Percentiles rank a stretch among this genome's conserved stretches.
These are phyloP conservation scores for Pyralis farinalis DNA, from an alignment of 2,888 invertebrate species.

Conservation along the genomic window DNA sequence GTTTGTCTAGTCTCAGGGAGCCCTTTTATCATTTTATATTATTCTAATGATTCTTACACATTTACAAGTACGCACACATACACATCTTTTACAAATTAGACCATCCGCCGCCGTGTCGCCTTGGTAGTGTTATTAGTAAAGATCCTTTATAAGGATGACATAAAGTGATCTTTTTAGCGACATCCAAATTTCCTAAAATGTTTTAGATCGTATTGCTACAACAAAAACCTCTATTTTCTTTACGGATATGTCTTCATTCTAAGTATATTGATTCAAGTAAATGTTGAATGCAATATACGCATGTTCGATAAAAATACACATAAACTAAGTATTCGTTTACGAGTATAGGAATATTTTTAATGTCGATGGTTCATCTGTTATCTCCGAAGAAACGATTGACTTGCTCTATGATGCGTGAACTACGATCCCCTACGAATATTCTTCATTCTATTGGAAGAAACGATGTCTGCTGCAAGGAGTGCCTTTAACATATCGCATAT, in stretches of 20 bases:
- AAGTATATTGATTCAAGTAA: no score
- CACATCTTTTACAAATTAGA: no score
- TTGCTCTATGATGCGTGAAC: slow-evolving; percentile 57
- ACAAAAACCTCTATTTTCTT: neutral
- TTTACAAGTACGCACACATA: no score
- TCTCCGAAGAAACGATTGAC: slow-evolving; percentile 32
- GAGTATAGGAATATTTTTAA: no score
- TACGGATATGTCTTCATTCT: no score
- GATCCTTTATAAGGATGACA: slow-evolving; percentile 43
- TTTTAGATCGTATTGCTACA: slow-evolving; percentile 13
- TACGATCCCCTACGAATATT: slow-evolving; percentile 57
- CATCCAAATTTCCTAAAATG: slow-evolving; percentile 28
- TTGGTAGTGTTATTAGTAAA: slow-evolving; percentile 18
- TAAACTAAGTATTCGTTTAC: no score
- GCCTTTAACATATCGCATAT: no score
- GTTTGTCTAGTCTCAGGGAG: no score
- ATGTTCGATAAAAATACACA: no score
- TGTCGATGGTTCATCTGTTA: slow-evolving; percentile 9
- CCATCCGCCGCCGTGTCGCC: neutral
- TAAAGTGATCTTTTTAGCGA: slow-evolving; percentile 43
- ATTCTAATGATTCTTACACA: no score
- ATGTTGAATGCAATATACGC: no score
- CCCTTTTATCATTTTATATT: no score
- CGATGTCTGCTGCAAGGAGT: slow-evolving; percentile 33
- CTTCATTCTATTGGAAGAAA: slow-evolving; percentile 57